These are phyloP conservation scores for Neosilurus mollespiculum DNA, from an alignment of 2,797 vertebrate species.

Conservation along the genomic window DNA sequence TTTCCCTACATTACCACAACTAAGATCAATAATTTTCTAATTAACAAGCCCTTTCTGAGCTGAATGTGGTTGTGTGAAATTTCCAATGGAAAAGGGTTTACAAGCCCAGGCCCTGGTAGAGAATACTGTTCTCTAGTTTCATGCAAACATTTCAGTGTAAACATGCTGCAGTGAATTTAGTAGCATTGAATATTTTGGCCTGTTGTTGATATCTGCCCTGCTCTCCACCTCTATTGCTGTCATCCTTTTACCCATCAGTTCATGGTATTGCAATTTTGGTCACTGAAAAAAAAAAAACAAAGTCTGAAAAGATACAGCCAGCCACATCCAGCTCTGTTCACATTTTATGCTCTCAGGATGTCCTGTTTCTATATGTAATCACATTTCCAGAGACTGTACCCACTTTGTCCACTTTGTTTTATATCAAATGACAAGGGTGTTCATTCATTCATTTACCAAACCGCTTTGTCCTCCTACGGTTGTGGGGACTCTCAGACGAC, in stretches of 20 bases:
- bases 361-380: constrained; percentile 51
- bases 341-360: constrained; percentile 45
- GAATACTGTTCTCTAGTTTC: not conserved
- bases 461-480: too few species aligned
- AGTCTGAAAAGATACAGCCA: constrained; percentile 60
- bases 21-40: not conserved
- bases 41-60: not conserved
- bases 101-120: not conserved
- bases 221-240: constrained; percentile 32
- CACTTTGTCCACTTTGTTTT: constrained; percentile 34
- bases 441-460: too few species aligned
- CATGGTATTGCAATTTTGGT: constrained; percentile 50
- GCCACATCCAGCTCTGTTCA: constrained; percentile 49
- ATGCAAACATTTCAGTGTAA: not conserved
- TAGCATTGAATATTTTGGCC: not conserved
- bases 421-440: constrained; percentile 34
- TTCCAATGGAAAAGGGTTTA: not conserved
- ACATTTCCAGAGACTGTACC: constrained; percentile 38
- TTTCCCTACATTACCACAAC: not conserved
- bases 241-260: constrained; percentile 29
- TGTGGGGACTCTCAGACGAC: too few species aligned
- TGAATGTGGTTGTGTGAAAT: not conserved
- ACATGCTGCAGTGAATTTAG: constrained; percentile 1
- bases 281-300: constrained; percentile 53
- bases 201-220: constrained; percentile 25